phyloP scores from a whole-genome alignment of 2,113 vertebrate genomes.

The Odontophorus gujanensis region DNA sequence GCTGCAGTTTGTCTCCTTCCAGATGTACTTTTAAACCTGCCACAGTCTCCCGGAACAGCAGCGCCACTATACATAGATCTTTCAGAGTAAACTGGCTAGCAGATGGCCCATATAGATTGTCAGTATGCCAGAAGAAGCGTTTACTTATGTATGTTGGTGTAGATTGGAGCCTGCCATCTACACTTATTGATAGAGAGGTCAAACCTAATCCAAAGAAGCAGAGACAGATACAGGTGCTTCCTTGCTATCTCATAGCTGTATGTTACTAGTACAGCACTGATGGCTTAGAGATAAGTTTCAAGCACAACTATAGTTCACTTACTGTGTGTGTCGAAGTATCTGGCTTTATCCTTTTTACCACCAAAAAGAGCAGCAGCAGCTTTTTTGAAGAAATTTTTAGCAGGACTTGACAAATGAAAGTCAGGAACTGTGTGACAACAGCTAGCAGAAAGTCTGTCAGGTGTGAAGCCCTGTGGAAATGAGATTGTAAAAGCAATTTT shows the following conservation, averaged over 20 bases:
- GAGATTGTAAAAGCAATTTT: not conserved
- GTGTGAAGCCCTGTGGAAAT: constrained; percentile 90
- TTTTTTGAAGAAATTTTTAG: constrained; percentile 98
- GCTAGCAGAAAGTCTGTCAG: constrained; percentile 90
- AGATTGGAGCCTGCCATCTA: not conserved
- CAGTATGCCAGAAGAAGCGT: not conserved
- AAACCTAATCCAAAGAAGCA: not conserved
- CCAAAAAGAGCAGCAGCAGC: constrained; percentile 97
- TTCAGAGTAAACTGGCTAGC: not conserved
- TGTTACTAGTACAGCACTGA: not conserved
- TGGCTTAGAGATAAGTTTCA: not conserved
- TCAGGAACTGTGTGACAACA: constrained; percentile 95
- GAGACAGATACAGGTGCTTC: not conserved
- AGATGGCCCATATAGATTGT: not conserved
- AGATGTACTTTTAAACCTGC: not conserved
- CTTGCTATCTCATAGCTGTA: not conserved
- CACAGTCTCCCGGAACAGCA: not conserved
- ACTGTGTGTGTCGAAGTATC: constrained; percentile 95
- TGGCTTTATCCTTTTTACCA: constrained; percentile 95
- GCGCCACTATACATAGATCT: not conserved
- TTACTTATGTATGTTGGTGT: fast-evolving
- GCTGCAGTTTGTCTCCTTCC: not conserved
- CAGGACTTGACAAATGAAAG: constrained; percentile 96
- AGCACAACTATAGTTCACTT: constrained; percentile 67
- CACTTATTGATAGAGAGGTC: not conserved